Conservation (phyloP, 2,888 invertebrate species). For the Folsomia manolachei region DNA sequence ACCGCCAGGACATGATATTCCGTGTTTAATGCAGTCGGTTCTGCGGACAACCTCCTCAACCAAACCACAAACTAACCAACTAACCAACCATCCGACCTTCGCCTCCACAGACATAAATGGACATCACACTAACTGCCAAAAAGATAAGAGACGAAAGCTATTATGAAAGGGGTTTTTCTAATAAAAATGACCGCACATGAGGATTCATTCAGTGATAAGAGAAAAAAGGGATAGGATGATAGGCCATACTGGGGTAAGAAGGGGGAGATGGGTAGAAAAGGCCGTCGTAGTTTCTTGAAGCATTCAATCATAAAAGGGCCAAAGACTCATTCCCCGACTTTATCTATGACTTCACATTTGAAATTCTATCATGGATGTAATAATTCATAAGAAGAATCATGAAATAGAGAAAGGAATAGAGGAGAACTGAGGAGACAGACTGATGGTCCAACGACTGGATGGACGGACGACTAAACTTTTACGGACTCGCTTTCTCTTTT, state of each 20-base stretch:
- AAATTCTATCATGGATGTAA: constrained; percentile 46
- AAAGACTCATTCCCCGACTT: constrained; percentile 41
- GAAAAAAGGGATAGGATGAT: constrained; percentile 27
- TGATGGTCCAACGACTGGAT: neutral
- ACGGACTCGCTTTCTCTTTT: no score
- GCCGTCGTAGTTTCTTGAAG: constrained; percentile 41
- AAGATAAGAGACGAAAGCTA: constrained; percentile 48
- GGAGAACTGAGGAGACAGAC: constrained; percentile 26
- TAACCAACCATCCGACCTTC: constrained; percentile 2
- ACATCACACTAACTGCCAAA: constrained; percentile 50
- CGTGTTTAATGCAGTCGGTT: neutral
- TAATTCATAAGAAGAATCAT: constrained; percentile 23
- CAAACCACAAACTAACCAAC: no score
- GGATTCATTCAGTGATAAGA: constrained; percentile 39
- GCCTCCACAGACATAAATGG: constrained; percentile 29
- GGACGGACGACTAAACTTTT: constrained; percentile 2
- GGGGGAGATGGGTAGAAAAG: no score
- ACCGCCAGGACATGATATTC: neutral
- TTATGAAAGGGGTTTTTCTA: constrained; percentile 47
- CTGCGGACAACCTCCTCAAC: no score
- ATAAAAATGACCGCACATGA: constrained; percentile 49
- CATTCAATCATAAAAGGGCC: constrained; percentile 48
- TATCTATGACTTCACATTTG: constrained; percentile 50
- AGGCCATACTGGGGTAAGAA: no score
- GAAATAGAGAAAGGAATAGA: constrained; percentile 20